phyloP scores from a whole-genome alignment of 2,797 vertebrate genomes.

The Selene dorsalis region DNA sequence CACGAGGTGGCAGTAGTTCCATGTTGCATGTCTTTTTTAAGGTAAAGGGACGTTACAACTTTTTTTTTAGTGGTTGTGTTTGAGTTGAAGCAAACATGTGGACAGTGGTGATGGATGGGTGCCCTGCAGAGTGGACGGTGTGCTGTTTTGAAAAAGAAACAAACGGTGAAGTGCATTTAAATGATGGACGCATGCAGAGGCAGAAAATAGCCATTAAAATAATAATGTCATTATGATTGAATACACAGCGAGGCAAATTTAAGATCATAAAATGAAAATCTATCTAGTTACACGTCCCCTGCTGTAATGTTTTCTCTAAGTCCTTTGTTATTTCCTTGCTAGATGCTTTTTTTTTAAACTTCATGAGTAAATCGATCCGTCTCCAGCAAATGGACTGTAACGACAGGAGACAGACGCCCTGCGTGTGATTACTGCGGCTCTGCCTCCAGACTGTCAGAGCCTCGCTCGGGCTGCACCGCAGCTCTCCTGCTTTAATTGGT shows the following conservation, averaged over 20 bases:
- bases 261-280: slow-evolving; percentile 28
- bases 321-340: slow-evolving; percentile 79
- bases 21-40: background rate
- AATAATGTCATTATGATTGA: slow-evolving; percentile 57
- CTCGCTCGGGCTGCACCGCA: slow-evolving; percentile 65
- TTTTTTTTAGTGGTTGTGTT: slow-evolving; percentile 26
- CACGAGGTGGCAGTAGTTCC: slow-evolving; percentile 78
- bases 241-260: slow-evolving; percentile 7
- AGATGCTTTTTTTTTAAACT: slow-evolving; percentile 64
- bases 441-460: slow-evolving; percentile 74
- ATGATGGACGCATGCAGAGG: background rate
- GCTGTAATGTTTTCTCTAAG: slow-evolving; percentile 71
- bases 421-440: slow-evolving; percentile 76
- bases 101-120: slow-evolving; percentile 9
- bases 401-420: slow-evolving; percentile 81
- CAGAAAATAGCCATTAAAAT: slow-evolving; percentile 33
- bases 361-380: slow-evolving; percentile 81
- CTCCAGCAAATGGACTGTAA: slow-evolving; percentile 84
- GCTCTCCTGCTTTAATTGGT: slow-evolving; percentile 68
- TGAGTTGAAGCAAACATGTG: background rate
- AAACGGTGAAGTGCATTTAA: background rate
- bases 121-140: background rate
- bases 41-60: slow-evolving; percentile 19
- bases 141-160: background rate
- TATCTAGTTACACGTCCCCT: slow-evolving; percentile 42